Evolutionary conservation across 2,797 vertebrate species (phyloP).

Genomic region (Falco peregrinus): DNA sequence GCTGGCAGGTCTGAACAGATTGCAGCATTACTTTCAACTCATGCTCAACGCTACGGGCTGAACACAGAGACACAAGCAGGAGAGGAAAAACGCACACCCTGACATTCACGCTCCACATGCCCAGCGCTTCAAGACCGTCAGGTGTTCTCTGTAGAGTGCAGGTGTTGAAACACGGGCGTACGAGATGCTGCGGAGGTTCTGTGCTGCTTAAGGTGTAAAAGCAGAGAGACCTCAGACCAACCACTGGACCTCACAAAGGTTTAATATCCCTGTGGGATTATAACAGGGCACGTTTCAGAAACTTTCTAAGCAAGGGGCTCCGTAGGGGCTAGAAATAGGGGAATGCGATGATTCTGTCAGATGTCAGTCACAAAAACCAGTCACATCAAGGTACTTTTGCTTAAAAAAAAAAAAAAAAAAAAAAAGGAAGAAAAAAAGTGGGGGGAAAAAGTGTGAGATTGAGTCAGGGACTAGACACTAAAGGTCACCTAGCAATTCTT

Average conservation of each 20-base stretch:
- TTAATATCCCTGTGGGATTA: not conserved
- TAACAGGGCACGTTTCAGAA: not conserved
- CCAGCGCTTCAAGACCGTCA: accelerated
- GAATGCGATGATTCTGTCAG: not conserved
- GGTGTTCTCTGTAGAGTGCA: not conserved
- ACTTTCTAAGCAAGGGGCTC: not conserved
- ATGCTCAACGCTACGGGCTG: not conserved
- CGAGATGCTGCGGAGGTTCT: not conserved
- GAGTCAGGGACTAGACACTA: not conserved
- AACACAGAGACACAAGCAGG: not conserved
- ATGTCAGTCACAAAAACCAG: not conserved
- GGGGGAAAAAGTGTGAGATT: not conserved
- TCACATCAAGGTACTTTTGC: not conserved
- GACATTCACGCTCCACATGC: not conserved
- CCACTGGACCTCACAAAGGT: not conserved
- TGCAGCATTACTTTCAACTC: not conserved
- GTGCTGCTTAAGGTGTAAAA: not conserved
- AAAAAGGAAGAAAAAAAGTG: not conserved
- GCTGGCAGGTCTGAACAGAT: not conserved
- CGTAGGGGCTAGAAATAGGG: not conserved
- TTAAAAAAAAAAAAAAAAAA: not conserved
- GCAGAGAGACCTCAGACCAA: not conserved
- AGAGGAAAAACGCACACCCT: not conserved
- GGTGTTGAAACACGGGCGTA: accelerated
- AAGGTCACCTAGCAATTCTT: slow-evolving; percentile 2